Evolutionary conservation across 2,888 invertebrate genomes (phyloP), one percentile per base, ranked within the genome.

Genomic region (Coecobrya sp.): DNA sequence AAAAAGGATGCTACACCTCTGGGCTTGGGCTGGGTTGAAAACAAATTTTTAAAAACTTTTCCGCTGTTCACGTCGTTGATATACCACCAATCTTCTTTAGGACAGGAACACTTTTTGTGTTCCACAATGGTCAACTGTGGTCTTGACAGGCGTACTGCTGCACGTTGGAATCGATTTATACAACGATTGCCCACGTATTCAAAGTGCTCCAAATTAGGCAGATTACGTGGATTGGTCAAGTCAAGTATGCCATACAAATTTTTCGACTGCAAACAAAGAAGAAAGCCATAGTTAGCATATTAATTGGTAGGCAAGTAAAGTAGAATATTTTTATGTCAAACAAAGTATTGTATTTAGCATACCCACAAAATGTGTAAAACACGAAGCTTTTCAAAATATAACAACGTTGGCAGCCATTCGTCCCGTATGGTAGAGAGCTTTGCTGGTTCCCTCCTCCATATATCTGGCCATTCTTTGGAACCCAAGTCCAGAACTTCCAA

Each of bases 31-130:
- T 36, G 36, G 3, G 7, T 4, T 76, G 70, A 81, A 70, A 86
- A 91, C 19, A 91, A 42, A 10, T 86, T 70, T 87, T 62, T 11
- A 49, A 92, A 92, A 42, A 68, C 45, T 10, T 45, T n/a, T 8
- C 25, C 42, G 52, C 88, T 87, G 0, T 87, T 11, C 4, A 27
- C 16, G 19, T 92, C 89, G 8, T 8, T n/a, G 42, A 92, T 89
- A 27, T 86, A 92, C 92, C 92, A 92, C 86, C 79, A 85, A 86
- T 92, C 92, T 52, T 92, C 92, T 25, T 49, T 19, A 22, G 30
- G 7, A 52, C 92, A 92, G 11, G 25, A 27, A 27, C 92, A 92
- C 2, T n/a, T 49, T 70, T 5, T 68, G 1, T 65, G 59, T 27
- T 92, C 85, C 7, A 65, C 30, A 0, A 89, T 22, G 0, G 8